Percentiles rank a stretch among this genome's conserved stretches.
Evolutionary conservation across 2,888 invertebrate genomes (phyloP).

Genomic region (Venustoraphidia nigricollis): DNA sequence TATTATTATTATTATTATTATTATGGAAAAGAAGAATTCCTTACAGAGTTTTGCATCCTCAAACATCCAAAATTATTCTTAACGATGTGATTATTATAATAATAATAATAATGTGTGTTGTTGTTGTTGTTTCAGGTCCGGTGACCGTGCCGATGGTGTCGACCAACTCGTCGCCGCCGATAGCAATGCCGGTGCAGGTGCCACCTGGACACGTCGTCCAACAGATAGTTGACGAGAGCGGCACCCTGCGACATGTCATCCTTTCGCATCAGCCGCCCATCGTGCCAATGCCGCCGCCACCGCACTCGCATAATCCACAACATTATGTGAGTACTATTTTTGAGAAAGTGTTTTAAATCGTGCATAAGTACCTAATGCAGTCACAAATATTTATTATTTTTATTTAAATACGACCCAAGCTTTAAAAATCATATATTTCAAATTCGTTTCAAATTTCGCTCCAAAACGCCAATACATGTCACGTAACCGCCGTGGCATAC

Average conservation of each 20-base stretch:
- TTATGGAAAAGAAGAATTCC: no score
- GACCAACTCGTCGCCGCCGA: slow-evolving; percentile 57
- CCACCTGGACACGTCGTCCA: slow-evolving; percentile 83
- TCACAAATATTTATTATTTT: no score
- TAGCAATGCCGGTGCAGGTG: slow-evolving; percentile 81
- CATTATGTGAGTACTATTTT: slow-evolving; percentile 57
- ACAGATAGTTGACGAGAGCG: slow-evolving; percentile 83
- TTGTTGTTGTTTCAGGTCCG: slow-evolving; percentile 43
- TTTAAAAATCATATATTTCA: no score
- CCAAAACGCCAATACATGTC: no score
- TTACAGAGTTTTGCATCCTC: no score
- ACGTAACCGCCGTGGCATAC: no score
- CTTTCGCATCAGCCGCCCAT: slow-evolving; percentile 58
- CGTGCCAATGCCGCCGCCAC: slow-evolving; percentile 34
- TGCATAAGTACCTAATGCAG: no score
- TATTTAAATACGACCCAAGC: no score
- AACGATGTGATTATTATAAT: neutral
- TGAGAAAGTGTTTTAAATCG: no score
- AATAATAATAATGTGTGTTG: neutral
- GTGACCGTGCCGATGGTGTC: slow-evolving; percentile 78
- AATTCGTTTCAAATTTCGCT: no score
- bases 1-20: no score
- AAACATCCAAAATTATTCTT: no score
- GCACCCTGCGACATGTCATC: slow-evolving; percentile 77
- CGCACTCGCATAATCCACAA: slow-evolving; percentile 37